phyloP scores from a whole-genome alignment of 2,113 vertebrate genomes.

The Pionites leucogaster region DNA sequence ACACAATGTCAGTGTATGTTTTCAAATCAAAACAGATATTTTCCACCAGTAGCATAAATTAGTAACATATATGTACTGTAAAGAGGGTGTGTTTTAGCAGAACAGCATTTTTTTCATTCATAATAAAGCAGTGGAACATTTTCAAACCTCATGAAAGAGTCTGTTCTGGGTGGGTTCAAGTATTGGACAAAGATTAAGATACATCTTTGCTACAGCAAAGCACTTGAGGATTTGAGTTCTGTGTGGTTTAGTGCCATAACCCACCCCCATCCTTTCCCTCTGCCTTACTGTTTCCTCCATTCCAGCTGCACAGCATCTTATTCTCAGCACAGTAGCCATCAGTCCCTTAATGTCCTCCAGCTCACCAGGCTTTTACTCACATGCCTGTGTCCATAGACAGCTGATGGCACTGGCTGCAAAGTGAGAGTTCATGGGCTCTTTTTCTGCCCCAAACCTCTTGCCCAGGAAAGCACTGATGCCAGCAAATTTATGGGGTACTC shows the following conservation, averaged over 20 bases:
- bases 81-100: not conserved
- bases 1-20: not conserved
- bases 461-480: not conserved
- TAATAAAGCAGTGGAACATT: not conserved
- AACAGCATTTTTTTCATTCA: not conserved
- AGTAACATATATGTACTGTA: not conserved
- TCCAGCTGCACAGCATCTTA: not conserved
- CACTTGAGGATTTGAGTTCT: not conserved
- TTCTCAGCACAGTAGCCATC: not conserved
- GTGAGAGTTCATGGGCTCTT: not conserved
- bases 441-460: not conserved
- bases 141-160: not conserved
- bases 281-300: fast-evolving
- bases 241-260: not conserved
- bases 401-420: not conserved
- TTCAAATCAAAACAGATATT: not conserved
- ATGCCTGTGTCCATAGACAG: not conserved
- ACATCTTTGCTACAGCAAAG: not conserved
- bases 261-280: not conserved
- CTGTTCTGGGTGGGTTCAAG: not conserved
- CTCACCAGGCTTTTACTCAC: not conserved
- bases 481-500: fast-evolving
- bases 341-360: not conserved
- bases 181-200: not conserved
- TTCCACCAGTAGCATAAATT: not conserved